Evolutionary conservation across 2,113 vertebrate genomes (phyloP).

Genomic region (Pipa parva): DNA sequence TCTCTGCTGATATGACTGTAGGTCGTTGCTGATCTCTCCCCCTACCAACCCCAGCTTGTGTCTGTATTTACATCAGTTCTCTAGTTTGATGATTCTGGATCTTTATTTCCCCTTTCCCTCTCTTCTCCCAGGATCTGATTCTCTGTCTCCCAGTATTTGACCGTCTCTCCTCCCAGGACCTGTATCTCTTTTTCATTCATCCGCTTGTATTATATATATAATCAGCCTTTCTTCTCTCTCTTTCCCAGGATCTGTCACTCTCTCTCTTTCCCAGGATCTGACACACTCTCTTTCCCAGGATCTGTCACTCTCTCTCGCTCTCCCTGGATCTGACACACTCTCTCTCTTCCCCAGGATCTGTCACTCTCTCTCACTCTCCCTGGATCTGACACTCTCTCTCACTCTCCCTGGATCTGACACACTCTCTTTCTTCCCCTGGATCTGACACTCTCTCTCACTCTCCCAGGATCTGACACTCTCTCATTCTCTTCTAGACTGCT

Average conservation of each 20-base stretch:
- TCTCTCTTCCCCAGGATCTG: not conserved
- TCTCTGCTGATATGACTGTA: not conserved
- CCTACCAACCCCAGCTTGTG: slow-evolving; percentile 2
- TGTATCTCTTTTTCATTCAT: no score
- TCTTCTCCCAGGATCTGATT: not conserved
- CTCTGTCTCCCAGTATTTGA: not conserved
- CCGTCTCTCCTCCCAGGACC: not conserved
- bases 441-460: not conserved
- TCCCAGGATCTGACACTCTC: slow-evolving; percentile 6
- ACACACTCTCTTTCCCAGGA: no score
- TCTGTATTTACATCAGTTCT: slow-evolving; percentile 8
- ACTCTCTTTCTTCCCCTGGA: not conserved
- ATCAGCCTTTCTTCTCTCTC: slow-evolving; percentile 6
- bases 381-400: not conserved
- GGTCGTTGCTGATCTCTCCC: not conserved
- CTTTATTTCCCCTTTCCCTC: not conserved
- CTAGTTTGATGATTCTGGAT: not conserved
- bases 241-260: no score
- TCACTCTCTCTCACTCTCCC: not conserved
- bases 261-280: no score
- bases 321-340: not conserved
- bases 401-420: not conserved
- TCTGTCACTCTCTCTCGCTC: no score
- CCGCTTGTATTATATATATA: no score
- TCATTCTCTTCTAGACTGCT: slow-evolving; percentile 15